Evolutionary conservation across 2,797 vertebrate genomes (phyloP).

Genomic region (Xiphophorus birchmanni): DNA sequence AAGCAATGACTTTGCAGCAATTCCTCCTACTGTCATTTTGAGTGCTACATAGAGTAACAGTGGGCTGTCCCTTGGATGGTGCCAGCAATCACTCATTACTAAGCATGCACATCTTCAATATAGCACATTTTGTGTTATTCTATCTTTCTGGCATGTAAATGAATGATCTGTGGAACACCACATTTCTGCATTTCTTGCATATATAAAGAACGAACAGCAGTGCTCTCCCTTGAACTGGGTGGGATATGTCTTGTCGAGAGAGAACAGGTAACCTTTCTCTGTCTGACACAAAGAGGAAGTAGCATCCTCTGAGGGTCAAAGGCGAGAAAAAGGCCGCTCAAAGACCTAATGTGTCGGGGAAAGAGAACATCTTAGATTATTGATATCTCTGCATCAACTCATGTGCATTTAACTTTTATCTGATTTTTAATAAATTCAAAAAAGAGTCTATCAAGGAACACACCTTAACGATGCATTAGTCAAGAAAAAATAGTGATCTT

Average conservation of each 20-base stretch:
- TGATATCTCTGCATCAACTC: background rate
- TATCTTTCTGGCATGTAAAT: background rate
- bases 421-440: background rate
- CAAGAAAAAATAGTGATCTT: background rate
- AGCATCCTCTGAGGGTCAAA: constrained; percentile 26
- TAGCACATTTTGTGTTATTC: background rate
- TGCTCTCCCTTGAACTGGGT: constrained; percentile 6
- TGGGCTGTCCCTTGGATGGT: background rate
- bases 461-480: no score
- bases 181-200: background rate
- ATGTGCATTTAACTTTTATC: background rate
- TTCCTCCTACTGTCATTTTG: background rate
- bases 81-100: no score
- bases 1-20: background rate
- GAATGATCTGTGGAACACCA: background rate
- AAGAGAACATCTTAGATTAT: constrained; percentile 11
- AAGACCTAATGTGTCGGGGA: constrained; percentile 25
- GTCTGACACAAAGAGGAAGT: constrained; percentile 42
- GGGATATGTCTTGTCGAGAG: constrained; percentile 26
- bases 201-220: constrained; percentile 7
- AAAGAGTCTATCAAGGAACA: background rate
- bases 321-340: constrained; percentile 17
- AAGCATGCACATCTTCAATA: no score
- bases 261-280: constrained; percentile 59
- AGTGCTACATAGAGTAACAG: background rate